Evolutionary conservation across 1,140 invertebrate species (phyloP).

Genomic region (Cyclina sinensis): DNA sequence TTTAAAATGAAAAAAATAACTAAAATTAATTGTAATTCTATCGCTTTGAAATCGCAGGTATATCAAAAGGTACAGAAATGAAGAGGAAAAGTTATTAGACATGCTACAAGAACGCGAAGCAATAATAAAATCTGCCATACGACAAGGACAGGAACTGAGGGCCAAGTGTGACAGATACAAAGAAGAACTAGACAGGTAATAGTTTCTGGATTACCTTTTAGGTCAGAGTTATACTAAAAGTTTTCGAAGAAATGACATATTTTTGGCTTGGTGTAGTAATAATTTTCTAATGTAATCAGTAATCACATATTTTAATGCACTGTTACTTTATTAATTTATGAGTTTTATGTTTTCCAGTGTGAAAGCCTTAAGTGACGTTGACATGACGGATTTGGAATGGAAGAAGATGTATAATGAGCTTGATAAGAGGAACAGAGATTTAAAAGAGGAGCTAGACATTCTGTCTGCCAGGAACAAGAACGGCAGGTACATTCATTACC

Average conservation of each 20-base stretch:
- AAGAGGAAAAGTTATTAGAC: conserved; percentile 55
- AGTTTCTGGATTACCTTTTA: neutral
- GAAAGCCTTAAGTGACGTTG: conserved; percentile 49
- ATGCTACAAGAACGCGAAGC: conserved; percentile 48
- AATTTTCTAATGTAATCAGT: too few species aligned
- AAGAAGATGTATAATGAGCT: conserved; percentile 48
- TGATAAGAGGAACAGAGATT: conserved; percentile 35
- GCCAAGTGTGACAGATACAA: conserved; percentile 65
- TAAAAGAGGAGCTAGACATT: conserved; percentile 53
- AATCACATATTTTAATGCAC: too few species aligned
- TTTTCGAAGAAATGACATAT: too few species aligned
- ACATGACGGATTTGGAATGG: conserved; percentile 63
- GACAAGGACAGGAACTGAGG: conserved; percentile 56
- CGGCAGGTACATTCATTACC: conserved; percentile 26
- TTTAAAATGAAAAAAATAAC: too few species aligned
- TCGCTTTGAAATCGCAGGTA: conserved; percentile 48
- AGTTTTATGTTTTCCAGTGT: too few species aligned
- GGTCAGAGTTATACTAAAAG: too few species aligned
- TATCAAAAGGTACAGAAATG: conserved; percentile 56
- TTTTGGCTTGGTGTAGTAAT: too few species aligned
- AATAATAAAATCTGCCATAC: conserved; percentile 24
- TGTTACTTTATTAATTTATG: too few species aligned
- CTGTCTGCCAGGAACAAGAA: conserved; percentile 51
- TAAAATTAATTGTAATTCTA: too few species aligned
- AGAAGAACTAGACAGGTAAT: conserved; percentile 59